Conservation (phyloP, 2,113 vertebrate species). For the Smithornis capensis region DNA sequence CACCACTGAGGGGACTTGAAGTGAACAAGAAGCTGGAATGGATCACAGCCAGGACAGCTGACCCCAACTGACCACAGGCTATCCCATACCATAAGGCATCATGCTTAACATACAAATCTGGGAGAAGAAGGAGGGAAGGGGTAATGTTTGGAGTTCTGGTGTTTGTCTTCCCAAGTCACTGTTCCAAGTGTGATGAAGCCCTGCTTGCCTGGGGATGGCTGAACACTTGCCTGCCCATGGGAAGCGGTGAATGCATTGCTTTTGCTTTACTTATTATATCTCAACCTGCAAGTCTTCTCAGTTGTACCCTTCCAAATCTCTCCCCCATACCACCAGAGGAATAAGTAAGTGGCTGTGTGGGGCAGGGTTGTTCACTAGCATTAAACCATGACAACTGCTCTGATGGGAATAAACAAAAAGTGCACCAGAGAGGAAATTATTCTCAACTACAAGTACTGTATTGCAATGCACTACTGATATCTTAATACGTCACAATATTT, state of each 20-base stretch:
- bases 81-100: fast-evolving
- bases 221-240: background rate
- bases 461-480: background rate
- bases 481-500: background rate
- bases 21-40: background rate
- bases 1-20: fast-evolving
- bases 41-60: background rate
- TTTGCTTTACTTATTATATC: background rate
- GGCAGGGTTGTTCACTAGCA: background rate
- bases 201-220: background rate
- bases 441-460: background rate
- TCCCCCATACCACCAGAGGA: fast-evolving
- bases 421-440: background rate
- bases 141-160: fast-evolving
- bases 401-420: background rate
- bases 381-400: background rate
- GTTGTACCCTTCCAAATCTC: background rate
- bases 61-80: background rate
- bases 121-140: background rate
- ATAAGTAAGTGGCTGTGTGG: background rate
- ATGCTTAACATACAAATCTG: background rate
- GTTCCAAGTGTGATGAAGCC: fast-evolving
- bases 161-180: background rate
- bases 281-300: fast-evolving
- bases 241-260: fast-evolving